Percentiles rank a stretch among this genome's conserved stretches.
Evolutionary conservation across 2,113 vertebrate genomes (phyloP).

Genomic region (Gymnobelideus leadbeateri): DNA sequence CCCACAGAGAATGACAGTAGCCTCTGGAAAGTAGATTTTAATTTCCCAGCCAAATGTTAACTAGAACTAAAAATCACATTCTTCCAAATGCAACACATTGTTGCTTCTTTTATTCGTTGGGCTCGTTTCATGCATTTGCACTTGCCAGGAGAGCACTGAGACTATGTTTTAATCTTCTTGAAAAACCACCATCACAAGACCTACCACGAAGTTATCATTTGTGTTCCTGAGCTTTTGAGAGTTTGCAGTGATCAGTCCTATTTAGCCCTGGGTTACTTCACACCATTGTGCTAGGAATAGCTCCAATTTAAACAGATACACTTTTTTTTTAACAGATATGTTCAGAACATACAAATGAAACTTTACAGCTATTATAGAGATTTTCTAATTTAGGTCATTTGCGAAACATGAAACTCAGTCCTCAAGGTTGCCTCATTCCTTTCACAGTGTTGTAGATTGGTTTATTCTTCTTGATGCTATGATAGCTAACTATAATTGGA

Average conservation of each 20-base stretch:
- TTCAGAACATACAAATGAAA: slow-evolving; percentile 68
- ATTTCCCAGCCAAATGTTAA: slow-evolving; percentile 66
- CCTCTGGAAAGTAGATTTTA: slow-evolving; percentile 64
- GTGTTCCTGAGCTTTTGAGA: slow-evolving; percentile 71
- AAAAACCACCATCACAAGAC: slow-evolving; percentile 71
- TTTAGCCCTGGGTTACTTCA: slow-evolving; percentile 67
- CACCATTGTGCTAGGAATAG: slow-evolving; percentile 61
- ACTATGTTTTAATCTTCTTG: slow-evolving; percentile 75
- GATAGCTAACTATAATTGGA: background rate
- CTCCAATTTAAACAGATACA: slow-evolving; percentile 70
- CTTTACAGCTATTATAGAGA: slow-evolving; percentile 66
- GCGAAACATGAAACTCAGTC: slow-evolving; percentile 50
- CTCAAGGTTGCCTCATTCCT: slow-evolving; percentile 49
- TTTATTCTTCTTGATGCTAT: slow-evolving; percentile 47
- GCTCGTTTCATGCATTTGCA: slow-evolving; percentile 76
- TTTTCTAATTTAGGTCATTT: slow-evolving; percentile 61
- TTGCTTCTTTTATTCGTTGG: slow-evolving; percentile 75
- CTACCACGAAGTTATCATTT: slow-evolving; percentile 76
- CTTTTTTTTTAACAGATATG: slow-evolving; percentile 73
- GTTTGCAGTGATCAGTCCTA: slow-evolving; percentile 70
- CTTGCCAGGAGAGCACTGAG: slow-evolving; percentile 77
- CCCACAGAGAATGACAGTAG: slow-evolving; percentile 56
- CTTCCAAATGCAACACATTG: slow-evolving; percentile 71
- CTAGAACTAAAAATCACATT: slow-evolving; percentile 73
- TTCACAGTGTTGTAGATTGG: slow-evolving; percentile 26